phyloP scores from a whole-genome alignment of 2,888 invertebrate species.

The Argynnis bischoffii region DNA sequence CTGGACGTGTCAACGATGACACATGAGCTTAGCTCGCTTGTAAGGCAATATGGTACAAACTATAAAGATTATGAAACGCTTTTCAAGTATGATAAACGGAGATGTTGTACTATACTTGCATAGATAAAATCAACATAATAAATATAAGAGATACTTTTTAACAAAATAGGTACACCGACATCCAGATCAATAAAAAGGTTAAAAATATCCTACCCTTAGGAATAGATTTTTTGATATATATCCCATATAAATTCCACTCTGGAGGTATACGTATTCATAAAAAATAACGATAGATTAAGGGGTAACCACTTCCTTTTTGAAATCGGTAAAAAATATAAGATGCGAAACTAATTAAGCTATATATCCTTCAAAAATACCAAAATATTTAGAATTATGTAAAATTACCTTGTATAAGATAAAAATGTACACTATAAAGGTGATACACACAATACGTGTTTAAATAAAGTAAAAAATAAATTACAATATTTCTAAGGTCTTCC shows the following conservation, averaged over 20 bases:
- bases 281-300: too few species aligned
- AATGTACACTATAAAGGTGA: conserved; percentile 5
- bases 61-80: conserved; percentile 11
- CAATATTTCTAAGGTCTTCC: conserved; percentile 10
- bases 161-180: too few species aligned
- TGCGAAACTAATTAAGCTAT: too few species aligned
- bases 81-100: conserved; percentile 6
- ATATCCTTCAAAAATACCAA: neutral
- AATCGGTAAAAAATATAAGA: too few species aligned
- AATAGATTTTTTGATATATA: too few species aligned
- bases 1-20: conserved; percentile 37
- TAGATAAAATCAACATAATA: too few species aligned
- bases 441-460: neutral
- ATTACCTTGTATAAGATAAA: neutral
- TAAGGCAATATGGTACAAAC: conserved; percentile 28
- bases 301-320: too few species aligned
- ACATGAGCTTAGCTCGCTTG: conserved; percentile 29
- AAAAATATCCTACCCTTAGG: too few species aligned
- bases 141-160: too few species aligned
- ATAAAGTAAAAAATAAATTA: conserved; percentile 15
- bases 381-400: neutral
- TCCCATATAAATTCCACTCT: too few species aligned
- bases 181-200: too few species aligned
- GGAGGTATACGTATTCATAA: too few species aligned
- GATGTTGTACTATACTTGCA: neutral